These are phyloP conservation scores for Hippasteria phrygiana DNA, from an alignment of 53 echinoderm and acorn worm species.

Conservation along the genomic window DNA sequence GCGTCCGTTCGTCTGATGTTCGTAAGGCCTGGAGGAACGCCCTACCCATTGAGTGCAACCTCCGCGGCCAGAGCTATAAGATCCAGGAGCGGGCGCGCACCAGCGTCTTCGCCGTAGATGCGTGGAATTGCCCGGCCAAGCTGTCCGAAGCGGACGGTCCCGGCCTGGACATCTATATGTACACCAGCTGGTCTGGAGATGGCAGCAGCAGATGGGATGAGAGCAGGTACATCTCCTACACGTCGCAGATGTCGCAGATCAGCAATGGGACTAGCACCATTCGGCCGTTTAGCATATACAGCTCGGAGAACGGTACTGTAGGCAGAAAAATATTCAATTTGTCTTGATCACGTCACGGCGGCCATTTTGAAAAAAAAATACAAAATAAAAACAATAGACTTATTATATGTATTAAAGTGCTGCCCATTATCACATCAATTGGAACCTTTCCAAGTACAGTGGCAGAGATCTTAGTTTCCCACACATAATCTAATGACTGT, in stretches of 20 bases:
- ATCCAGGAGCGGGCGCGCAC: constrained; percentile 76
- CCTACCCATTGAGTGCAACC: constrained; percentile 76
- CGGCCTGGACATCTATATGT: constrained; percentile 85
- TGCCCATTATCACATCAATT: no score
- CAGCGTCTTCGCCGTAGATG: constrained; percentile 60
- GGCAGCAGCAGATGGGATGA: constrained; percentile 57
- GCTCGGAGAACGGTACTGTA: constrained; percentile 53
- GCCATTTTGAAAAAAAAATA: background rate
- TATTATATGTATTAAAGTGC: no score
- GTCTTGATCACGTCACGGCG: background rate
- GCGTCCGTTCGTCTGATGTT: constrained; percentile 83
- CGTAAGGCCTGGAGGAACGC: constrained; percentile 72
- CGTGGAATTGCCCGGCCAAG: constrained; percentile 73
- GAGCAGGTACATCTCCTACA: constrained; percentile 55
- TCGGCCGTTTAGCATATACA: constrained; percentile 46
- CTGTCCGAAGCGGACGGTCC: constrained; percentile 79
- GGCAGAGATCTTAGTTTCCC: no score
- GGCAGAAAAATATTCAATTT: constrained; percentile 24
- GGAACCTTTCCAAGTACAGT: no score
- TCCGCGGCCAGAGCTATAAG: constrained; percentile 86
- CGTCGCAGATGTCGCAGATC: constrained; percentile 49
- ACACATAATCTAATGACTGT: no score
- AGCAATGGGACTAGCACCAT: constrained; percentile 23
- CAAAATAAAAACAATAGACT: no score
- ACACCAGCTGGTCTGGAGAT: constrained; percentile 58